Percentiles rank a stretch among this genome's conserved stretches.
phyloP scores from a whole-genome alignment of 2,797 vertebrate genomes.

The Eremophila alpestris region DNA sequence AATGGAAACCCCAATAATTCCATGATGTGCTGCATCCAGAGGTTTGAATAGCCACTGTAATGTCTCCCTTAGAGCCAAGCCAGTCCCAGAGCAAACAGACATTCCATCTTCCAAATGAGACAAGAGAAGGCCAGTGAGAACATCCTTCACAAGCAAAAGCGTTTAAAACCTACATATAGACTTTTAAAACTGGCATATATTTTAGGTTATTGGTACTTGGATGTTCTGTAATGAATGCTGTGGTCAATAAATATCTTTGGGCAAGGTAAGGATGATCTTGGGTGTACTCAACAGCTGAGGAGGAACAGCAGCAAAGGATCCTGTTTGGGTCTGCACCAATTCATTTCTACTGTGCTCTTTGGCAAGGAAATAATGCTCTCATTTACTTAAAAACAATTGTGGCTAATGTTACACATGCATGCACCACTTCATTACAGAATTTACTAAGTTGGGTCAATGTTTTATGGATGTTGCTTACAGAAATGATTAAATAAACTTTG shows the following conservation, averaged over 20 bases:
- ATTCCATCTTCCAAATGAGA: conserved; percentile 71
- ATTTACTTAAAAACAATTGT: neutral
- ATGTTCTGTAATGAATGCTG: conserved; percentile 47
- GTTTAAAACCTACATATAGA: conserved; percentile 62
- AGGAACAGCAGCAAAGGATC: neutral
- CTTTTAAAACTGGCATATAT: conserved; percentile 61
- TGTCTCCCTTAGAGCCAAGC: conserved; percentile 39
- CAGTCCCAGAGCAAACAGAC: conserved; percentile 33
- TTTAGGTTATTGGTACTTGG: conserved; percentile 55
- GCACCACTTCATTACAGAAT: neutral
- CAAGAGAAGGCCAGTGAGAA: conserved; percentile 60
- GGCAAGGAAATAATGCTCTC: neutral
- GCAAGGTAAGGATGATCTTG: neutral
- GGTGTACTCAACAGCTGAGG: neutral
- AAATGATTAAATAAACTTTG: neutral
- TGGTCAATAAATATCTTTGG: conserved; percentile 52
- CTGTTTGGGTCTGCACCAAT: neutral
- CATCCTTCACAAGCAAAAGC: conserved; percentile 61
- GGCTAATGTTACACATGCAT: neutral
- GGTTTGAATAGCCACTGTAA: conserved; percentile 60
- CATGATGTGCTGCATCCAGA: conserved; percentile 19
- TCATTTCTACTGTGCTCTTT: neutral
- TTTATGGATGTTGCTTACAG: neutral
- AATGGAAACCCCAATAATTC: conserved; percentile 23
- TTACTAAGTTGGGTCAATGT: neutral